Conservation (phyloP, 1,140 invertebrate species). For the Antheraea pernyi region DNA sequence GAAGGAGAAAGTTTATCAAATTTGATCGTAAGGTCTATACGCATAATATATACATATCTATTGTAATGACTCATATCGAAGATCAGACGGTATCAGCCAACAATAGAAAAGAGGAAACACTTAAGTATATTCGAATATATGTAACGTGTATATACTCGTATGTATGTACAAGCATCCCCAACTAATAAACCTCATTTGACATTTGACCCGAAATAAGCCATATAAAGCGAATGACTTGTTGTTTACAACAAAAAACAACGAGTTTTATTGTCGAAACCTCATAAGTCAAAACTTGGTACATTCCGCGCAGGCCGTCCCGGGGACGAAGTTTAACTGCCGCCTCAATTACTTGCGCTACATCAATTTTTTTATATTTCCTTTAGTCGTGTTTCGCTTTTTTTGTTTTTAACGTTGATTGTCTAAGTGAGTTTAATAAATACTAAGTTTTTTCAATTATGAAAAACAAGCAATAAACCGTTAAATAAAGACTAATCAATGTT, state of each 20-base stretch:
- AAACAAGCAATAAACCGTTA: no score
- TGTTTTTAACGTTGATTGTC: not conserved
- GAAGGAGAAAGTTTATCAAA: no score
- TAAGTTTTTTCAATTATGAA: no score
- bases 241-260: constrained; percentile 1
- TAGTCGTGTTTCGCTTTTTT: constrained; percentile 8
- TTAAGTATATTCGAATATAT: no score
- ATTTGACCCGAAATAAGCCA: not conserved
- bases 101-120: no score
- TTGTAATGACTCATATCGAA: no score
- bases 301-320: not conserved
- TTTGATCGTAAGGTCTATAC: no score
- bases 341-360: constrained; percentile 14
- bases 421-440: not conserved
- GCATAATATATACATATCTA: no score
- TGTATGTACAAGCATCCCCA: not conserved
- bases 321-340: constrained; percentile 7
- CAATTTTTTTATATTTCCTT: constrained; percentile 6
- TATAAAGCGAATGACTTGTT: constrained; percentile 3
- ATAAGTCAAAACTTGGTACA: constrained; percentile 13
- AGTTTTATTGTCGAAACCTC: not conserved
- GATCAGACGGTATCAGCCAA: no score
- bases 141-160: no score
- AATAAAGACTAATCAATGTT: no score
- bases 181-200: not conserved